Percentiles rank a stretch among this genome's conserved stretches.
Evolutionary conservation across 2,797 vertebrate species (phyloP).

Genomic region (Pitangus sulphuratus): DNA sequence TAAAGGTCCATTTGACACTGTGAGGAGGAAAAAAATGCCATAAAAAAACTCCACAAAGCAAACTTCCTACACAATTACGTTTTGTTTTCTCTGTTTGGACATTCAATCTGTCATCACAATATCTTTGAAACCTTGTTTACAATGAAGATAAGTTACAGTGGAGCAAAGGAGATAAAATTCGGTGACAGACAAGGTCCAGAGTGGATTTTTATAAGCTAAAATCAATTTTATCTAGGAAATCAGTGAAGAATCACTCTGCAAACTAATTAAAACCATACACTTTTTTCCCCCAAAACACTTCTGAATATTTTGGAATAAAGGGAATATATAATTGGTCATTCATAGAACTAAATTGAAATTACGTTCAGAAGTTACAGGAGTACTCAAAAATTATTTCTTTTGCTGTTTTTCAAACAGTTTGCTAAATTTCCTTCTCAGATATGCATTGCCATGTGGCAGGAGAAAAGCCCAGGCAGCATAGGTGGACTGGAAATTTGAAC

Average conservation of each 20-base stretch:
- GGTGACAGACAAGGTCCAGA: constrained; percentile 35
- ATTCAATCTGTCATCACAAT: neutral
- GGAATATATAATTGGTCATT: neutral
- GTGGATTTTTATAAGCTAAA: constrained; percentile 12
- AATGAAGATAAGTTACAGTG: constrained; percentile 5
- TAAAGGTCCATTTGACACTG: neutral
- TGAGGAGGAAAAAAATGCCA: neutral
- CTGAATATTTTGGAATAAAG: neutral
- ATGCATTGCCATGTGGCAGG: neutral
- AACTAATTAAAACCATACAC: neutral
- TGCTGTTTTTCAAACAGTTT: neutral
- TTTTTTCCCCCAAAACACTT: neutral
- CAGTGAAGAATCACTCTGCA: neutral
- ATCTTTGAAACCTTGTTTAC: constrained; percentile 38
- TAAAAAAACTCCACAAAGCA: neutral
- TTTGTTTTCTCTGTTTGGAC: constrained; percentile 44
- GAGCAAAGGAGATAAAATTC: constrained; percentile 22
- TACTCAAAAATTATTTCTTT: neutral
- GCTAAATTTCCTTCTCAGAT: neutral
- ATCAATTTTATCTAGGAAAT: neutral
- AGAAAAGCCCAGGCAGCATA: neutral
- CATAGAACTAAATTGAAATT: neutral
- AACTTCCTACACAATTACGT: neutral
- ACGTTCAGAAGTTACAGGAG: neutral
- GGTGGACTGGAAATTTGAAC: neutral